phyloP scores from a whole-genome alignment of 2,797 vertebrate species.

The Eospalax fontanierii region DNA sequence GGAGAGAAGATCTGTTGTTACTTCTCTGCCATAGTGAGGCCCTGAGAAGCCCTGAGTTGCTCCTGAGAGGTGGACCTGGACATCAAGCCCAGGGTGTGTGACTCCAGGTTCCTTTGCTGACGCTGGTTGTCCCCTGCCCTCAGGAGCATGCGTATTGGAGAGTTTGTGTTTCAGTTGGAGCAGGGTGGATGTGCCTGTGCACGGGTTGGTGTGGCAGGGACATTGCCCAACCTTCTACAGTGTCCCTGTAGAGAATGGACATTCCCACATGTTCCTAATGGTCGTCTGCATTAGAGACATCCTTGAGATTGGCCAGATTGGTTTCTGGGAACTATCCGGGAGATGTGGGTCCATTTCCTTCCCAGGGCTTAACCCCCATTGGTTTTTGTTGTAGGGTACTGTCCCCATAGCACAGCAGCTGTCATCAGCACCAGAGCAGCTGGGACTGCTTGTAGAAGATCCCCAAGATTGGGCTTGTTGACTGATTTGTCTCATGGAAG shows the following conservation, averaged over 20 bases:
- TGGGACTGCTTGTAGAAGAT: neutral
- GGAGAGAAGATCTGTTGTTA: neutral
- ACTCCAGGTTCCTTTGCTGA: neutral
- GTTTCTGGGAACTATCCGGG: neutral
- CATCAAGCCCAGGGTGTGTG: accelerated
- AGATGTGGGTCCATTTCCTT: accelerated
- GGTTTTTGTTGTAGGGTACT: neutral
- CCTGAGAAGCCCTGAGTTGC: neutral
- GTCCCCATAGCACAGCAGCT: neutral
- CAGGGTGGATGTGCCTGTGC: neutral
- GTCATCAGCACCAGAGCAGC: neutral
- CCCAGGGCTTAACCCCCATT: neutral
- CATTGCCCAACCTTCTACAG: neutral
- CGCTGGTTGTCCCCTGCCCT: accelerated
- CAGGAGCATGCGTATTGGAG: neutral
- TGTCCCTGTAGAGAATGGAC: neutral
- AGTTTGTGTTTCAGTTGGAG: neutral
- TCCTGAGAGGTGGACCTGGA: too few species aligned
- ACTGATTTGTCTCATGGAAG: neutral
- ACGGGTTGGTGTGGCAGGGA: neutral
- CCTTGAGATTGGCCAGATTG: neutral
- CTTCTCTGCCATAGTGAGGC: neutral
- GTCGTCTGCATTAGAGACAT: neutral
- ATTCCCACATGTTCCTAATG: too few species aligned
- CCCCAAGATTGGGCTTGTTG: neutral